Evolutionary conservation across 2,113 vertebrate genomes (phyloP).

Genomic region (Oceanodroma tethys): DNA sequence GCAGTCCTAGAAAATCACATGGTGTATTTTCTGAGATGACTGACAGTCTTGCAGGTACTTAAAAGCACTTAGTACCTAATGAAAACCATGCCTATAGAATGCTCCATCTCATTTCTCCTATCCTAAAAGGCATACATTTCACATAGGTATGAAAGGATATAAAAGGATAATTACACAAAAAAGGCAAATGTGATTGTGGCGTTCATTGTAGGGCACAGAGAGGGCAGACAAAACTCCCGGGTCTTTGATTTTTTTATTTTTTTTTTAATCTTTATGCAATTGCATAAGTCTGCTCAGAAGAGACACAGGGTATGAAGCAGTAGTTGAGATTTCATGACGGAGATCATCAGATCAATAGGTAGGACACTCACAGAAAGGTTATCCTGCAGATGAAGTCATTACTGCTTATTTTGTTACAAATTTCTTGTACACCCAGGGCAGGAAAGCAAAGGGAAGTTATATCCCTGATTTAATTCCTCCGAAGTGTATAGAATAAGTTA

Average conservation of each 20-base stretch:
- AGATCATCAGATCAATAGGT: background rate
- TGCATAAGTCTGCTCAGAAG: slow-evolving; percentile 42
- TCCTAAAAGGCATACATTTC: background rate
- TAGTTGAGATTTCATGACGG: slow-evolving; percentile 20
- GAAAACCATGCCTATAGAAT: background rate
- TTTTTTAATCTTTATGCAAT: background rate
- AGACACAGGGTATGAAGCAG: background rate
- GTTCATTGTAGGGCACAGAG: background rate
- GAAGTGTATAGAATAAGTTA: background rate
- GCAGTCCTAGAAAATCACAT: background rate
- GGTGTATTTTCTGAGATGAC: background rate
- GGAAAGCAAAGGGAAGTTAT: background rate
- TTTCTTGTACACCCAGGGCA: background rate
- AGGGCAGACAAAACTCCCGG: background rate
- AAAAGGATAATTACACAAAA: slow-evolving; percentile 35
- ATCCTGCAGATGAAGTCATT: slow-evolving; percentile 24
- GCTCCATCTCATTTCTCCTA: background rate
- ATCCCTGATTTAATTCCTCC: background rate
- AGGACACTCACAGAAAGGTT: background rate
- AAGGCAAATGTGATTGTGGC: background rate
- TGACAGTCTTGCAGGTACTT: background rate
- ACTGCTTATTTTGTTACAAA: background rate
- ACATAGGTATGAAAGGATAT: background rate
- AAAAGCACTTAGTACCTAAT: background rate
- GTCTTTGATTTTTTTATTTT: background rate